These are phyloP conservation scores for Agrochola circellaris DNA, from an alignment of 2,888 invertebrate species.

Conservation along the genomic window DNA sequence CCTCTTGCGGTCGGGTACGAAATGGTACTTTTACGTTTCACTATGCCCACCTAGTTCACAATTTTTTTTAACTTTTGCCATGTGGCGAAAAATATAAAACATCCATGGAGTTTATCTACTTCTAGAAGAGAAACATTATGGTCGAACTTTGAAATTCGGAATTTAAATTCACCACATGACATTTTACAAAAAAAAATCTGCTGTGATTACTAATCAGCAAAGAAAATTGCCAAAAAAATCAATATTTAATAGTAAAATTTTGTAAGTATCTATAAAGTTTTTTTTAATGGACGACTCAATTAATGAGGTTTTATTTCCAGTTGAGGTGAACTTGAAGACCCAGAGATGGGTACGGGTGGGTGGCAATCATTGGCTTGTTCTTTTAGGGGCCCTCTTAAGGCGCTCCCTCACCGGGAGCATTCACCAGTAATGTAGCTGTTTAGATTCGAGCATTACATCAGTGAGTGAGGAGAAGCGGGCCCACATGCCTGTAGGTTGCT, in stretches of 20 bases:
- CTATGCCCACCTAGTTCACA: too few relatives aligned
- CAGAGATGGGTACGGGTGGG: background rate
- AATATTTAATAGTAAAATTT: slow-evolving; percentile 45
- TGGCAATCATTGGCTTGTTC: background rate
- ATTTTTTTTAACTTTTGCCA: background rate
- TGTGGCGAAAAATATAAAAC: background rate
- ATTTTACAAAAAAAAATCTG: slow-evolving; percentile 37
- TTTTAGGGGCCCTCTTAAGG: background rate
- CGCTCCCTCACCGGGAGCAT: background rate
- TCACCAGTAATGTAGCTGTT: background rate
- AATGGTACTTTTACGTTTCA: too few relatives aligned
- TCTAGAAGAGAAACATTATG: slow-evolving; percentile 23
- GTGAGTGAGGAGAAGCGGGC: background rate
- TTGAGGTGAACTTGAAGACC: background rate
- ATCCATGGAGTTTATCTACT: slow-evolving; percentile 9
- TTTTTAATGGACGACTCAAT: background rate
- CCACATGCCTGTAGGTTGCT: background rate
- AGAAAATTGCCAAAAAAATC: slow-evolving; percentile 33
- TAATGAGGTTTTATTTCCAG: background rate
- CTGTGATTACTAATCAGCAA: slow-evolving; percentile 14
- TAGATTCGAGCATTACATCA: background rate
- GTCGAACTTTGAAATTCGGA: slow-evolving; percentile 12
- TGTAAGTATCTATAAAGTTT: slow-evolving; percentile 28
- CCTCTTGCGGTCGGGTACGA: too few relatives aligned
- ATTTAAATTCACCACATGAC: slow-evolving; percentile 12